phyloP scores from a whole-genome alignment of 2,888 invertebrate species.

The Tetragonisca angustula region DNA sequence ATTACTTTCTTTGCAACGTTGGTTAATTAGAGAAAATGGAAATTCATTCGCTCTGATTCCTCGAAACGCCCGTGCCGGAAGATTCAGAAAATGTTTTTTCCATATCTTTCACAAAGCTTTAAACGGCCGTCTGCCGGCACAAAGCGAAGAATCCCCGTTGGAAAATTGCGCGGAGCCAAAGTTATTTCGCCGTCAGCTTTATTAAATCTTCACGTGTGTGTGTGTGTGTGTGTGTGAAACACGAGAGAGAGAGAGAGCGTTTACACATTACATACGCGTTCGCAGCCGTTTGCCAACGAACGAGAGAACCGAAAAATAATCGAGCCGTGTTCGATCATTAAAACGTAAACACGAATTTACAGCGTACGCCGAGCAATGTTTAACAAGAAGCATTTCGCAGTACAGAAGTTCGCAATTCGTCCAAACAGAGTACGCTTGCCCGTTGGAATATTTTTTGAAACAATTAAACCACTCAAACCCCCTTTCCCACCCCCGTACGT shows the following conservation, averaged over 20 bases:
- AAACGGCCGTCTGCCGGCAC: neutral
- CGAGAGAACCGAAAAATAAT: neutral
- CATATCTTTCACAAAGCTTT: neutral
- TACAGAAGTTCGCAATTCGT: neutral
- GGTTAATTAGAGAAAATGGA: neutral
- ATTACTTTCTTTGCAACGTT: too few species aligned
- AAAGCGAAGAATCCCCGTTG: neutral
- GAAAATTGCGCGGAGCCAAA: neutral
- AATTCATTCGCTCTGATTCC: neutral
- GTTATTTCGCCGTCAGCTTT: neutral
- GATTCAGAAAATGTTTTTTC: neutral
- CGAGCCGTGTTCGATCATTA: conserved; percentile 3
- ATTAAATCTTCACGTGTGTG: conserved; percentile 3
- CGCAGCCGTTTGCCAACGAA: neutral
- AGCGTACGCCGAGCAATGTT: neutral
- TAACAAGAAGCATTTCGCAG: neutral
- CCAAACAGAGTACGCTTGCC: neutral
- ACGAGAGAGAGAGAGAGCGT: neutral
- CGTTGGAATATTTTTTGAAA: neutral
- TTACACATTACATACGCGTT: neutral
- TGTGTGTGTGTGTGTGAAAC: too few species aligned
- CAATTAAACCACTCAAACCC: neutral
- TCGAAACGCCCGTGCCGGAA: neutral
- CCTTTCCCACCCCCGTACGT: too few species aligned
- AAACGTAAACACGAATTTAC: neutral